Base-by-base conservation (phyloP, 2,888 invertebrate species). In the Papilio gigon region DNA sequence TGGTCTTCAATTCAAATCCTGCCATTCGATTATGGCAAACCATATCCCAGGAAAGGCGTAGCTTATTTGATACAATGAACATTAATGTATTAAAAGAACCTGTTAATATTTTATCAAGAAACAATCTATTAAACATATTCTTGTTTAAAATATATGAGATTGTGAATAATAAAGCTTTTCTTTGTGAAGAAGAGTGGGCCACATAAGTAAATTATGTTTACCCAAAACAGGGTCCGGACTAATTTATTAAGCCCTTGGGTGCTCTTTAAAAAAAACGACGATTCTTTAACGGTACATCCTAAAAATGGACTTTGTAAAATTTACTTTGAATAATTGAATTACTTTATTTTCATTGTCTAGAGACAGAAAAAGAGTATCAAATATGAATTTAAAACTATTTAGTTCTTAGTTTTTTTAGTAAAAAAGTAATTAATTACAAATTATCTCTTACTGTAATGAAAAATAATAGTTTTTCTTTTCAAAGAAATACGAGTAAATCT, bases 241-340 rank as follows among this genome's bases (percentile, higher is more conserved):
- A 61, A 61, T 61, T 40, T 40, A 40, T 42, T 42, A 61, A 44
- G 30, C 61, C 61, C 42, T 14, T n/a, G 17, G 40, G 42, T 40
- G 27, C 17, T 25, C 40, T 40, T 61, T 44, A 40, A 61, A 27
- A 61, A 61, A 61, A n/a, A n/a, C n/a, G 61, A 61, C 30, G n/a
- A 61, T 42, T 61, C 61, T 42, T 61, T 61, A 17, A 61, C 17
- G 9, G 20, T 27, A 60, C 42, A 61, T 42, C 17, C 17, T 61
- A 25, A 40, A 61, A 25, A 8, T 40, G 61, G 30, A 27, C n/a
- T 53, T 27, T 53, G 17, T 30, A 17, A 42, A 42, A 53, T 53
- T 30, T 53, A 27, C n/a, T 53, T 53, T 53, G 53, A 30, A 53
- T 53, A 53, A 53, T n/a, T n/a, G n/a, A 53, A 30, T 53, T 27